Base-by-base conservation (phyloP, 1,140 invertebrate species). In the Adelges cooleyi region DNA sequence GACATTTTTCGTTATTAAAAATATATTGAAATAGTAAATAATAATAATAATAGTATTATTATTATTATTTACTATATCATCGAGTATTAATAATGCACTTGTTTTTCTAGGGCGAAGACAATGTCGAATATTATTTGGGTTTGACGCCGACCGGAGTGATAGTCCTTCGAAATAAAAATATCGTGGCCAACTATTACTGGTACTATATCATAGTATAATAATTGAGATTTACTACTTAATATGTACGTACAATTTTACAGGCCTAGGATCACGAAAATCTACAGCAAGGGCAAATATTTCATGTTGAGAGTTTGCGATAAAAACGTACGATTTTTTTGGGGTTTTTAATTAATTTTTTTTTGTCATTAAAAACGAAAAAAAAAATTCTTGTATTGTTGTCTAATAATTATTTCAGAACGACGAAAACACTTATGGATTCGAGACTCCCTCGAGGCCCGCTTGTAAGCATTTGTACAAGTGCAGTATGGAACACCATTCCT, bases 161-260 rank as follows among this genome's bases (percentile, higher is more conserved):
- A 71, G 87, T 99, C 46, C 84, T 98, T 72, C 84, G 96, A 70
- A 95, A 94, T 73, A 89, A 91, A 77, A 90, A 85, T 74, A 98
- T 96, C 79, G 96, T 99, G 70, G 96, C 95, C 69, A 92, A 97
- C 76, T 99, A 99, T 79, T 97, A 95, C 77, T 99, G 96, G 96
- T 83, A 73, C 22, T 40, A n/a, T 9, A 10, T 40, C n/a, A 40
- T 40, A n/a, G 38, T 40, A 9, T 10, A 40, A 40, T 40, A 40
- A 9, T n/a, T 40, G n/a, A n/a, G n/a, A n/a, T n/a, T n/a, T n/a
- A n/a, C n/a, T n/a, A n/a, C n/a, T n/a, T n/a, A 33, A 33, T 33
- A 5, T 33, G 29, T 33, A 33, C 29, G 11, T 33, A 33, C 11
- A 33, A 33, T 33, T 48, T 74, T 75, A 29, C 72, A 82, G 81